Base-by-base conservation (phyloP, 2,797 vertebrate species). In the Karalla daura region DNA sequence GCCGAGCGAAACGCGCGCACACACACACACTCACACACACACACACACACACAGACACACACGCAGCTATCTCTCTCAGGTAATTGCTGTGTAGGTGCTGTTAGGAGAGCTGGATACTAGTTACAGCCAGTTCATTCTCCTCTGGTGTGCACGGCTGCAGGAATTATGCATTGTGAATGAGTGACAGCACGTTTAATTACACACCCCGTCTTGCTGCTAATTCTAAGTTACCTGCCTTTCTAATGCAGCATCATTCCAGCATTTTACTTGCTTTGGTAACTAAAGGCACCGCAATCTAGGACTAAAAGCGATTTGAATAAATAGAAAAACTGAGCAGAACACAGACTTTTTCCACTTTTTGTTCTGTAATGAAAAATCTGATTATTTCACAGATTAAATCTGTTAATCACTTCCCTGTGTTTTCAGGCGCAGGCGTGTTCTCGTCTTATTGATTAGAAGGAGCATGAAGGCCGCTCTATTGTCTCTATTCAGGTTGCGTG, bases 81-180 rank as follows among this genome's bases (percentile, higher is more conserved):
- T 90, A 91, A 91, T 91, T 91, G 83, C 87, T 72, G 80, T 87
- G 87, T 88, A 80, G 86, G 58, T 80, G 86, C 84, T 81, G 82
- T 87, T 85, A 75, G 60, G 74, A 84, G 81, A 81, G 81, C 58
- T 50, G 51, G 65, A 53, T 63, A 10, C 68, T 75, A 27, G 69
- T 85, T 79, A 66, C 43, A 78, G 77, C 76, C 80, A 46, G 65
- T 81, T 80, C 78, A 71, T 70, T 78, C 78, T 74, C 47, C 45
- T 53, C 76, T 72, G 56, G 5, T 67, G 73, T 72, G 76, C 76
- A 45, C 10, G 28, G 63, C 74, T 67, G 79, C 65, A 60, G 80
- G 79, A 86, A 86, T 87, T 63, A 85, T 62, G 72, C 81, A 78
- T 74, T 9, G 75, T 50, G 74, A 78, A 69, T 41, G 72, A 75